phyloP scores from a whole-genome alignment of 2,113 vertebrate genomes.

The Muscicapa adusta region DNA sequence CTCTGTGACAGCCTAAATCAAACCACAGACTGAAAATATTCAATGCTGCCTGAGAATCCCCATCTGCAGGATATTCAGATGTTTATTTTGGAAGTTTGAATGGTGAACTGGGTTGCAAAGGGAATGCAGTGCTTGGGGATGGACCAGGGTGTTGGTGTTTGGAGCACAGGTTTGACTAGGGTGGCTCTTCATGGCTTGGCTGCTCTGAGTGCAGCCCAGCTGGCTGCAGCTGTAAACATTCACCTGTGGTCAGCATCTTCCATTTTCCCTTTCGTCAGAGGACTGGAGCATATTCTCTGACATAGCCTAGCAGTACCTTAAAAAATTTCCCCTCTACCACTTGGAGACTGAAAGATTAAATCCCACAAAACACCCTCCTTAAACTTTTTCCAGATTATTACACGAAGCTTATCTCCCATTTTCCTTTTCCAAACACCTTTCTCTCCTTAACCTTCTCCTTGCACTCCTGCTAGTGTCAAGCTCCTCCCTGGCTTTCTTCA shows the following conservation, averaged over 20 bases:
- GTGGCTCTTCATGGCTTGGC: not conserved
- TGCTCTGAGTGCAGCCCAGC: not conserved
- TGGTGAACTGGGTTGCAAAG: not conserved
- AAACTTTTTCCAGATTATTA: not conserved
- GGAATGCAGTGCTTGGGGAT: not conserved
- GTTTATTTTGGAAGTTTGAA: not conserved
- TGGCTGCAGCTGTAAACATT: not conserved
- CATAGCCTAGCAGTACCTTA: not conserved
- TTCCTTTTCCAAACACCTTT: not conserved
- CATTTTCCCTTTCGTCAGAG: not conserved
- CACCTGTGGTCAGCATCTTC: not conserved
- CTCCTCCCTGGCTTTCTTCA: not conserved
- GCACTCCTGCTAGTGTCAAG: not conserved
- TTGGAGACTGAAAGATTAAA: not conserved
- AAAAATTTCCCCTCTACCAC: not conserved
- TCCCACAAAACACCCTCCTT: not conserved
- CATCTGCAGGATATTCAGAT: not conserved
- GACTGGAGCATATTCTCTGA: not conserved
- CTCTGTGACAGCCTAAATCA: not conserved
- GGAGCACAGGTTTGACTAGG: not conserved
- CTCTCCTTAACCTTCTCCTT: not conserved
- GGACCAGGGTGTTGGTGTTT: not conserved
- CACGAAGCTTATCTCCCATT: not conserved
- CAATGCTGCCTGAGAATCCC: not conserved
- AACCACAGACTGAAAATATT: not conserved